Evolutionary conservation across 2,888 invertebrate species (phyloP).

Genomic region (Brachylomia viminalis): DNA sequence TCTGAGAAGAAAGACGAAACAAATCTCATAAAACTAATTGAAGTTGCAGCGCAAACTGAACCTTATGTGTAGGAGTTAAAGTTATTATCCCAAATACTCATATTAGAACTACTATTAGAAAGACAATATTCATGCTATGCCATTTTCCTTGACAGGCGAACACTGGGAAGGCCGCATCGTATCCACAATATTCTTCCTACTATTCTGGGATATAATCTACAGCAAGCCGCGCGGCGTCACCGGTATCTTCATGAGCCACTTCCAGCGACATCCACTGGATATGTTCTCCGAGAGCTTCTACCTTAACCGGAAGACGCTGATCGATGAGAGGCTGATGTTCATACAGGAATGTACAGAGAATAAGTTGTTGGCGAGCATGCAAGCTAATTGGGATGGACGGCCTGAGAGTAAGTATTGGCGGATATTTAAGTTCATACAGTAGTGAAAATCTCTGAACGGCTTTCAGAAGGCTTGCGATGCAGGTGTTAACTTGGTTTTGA

Average conservation of each 20-base stretch:
- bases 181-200: conserved; percentile 91
- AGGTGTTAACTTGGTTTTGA: too few relatives aligned
- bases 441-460: too few relatives aligned
- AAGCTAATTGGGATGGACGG: conserved; percentile 84
- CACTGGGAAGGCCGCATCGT: conserved; percentile 94
- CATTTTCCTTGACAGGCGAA: conserved; percentile 85
- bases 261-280: conserved; percentile 94
- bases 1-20: too few relatives aligned
- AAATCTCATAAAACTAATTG: too few relatives aligned
- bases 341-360: conserved; percentile 77
- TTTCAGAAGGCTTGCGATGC: too few relatives aligned
- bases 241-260: conserved; percentile 92
- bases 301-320: conserved; percentile 89
- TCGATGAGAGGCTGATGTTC: conserved; percentile 83
- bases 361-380: conserved; percentile 84
- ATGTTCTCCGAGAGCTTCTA: conserved; percentile 93
- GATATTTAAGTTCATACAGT: not conserved
- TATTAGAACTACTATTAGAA: too few relatives aligned
- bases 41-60: too few relatives aligned
- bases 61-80: too few relatives aligned
- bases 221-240: conserved; percentile 83
- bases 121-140: too few relatives aligned
- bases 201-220: conserved; percentile 95
- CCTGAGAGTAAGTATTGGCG: conserved; percentile 76
- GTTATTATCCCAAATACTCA: too few relatives aligned